Conservation (phyloP, 2,113 vertebrate genomes). For the Colossoma macropomum region DNA sequence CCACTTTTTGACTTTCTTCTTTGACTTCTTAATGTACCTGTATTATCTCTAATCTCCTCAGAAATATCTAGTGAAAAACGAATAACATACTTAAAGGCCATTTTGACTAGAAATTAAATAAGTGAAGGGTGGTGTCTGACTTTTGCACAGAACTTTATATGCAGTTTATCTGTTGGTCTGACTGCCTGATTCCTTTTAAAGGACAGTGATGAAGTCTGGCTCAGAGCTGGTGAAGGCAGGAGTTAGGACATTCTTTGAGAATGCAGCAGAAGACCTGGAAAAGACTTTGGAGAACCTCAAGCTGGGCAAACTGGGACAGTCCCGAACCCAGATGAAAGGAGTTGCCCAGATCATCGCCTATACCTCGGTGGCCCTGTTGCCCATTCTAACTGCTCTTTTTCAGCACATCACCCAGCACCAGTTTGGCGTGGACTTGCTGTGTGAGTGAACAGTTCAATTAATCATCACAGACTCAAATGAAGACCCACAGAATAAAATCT, state of each 20-base stretch:
- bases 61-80: too few relatives aligned
- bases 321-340: conserved; percentile 93
- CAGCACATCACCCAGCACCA: conserved; percentile 89
- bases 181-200: conserved; percentile 54
- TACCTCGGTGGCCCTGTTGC: conserved; percentile 90
- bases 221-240: conserved; percentile 94
- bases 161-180: background rate
- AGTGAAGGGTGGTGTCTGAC: too few relatives aligned
- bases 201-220: conserved; percentile 98
- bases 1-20: too few relatives aligned
- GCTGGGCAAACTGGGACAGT: conserved; percentile 93
- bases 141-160: background rate
- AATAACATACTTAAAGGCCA: too few relatives aligned
- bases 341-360: conserved; percentile 95
- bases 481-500: background rate
- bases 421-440: conserved; percentile 87
- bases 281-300: conserved; percentile 96
- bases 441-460: conserved; percentile 78
- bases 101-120: too few relatives aligned
- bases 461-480: background rate
- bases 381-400: conserved; percentile 92
- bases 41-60: too few relatives aligned
- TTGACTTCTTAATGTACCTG: too few relatives aligned
- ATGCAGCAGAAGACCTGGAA: conserved; percentile 91
- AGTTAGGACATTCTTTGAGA: conserved; percentile 91